Evolutionary conservation across 1,140 invertebrate species (phyloP).

Genomic region (Pachyrhynchus sulphureomaculatus): DNA sequence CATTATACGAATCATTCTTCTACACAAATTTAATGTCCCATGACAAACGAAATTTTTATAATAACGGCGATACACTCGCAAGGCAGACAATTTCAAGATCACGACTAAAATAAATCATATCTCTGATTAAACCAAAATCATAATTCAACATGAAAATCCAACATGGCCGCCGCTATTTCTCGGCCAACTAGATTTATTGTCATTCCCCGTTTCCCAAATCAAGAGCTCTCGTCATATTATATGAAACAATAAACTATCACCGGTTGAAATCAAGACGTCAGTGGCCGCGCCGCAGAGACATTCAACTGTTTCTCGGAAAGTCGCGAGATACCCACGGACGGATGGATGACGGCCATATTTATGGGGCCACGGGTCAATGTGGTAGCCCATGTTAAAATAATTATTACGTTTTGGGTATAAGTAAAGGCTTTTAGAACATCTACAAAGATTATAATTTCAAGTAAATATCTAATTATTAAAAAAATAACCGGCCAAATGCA

Average conservation of each 20-base stretch:
- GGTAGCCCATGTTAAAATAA: constrained; percentile 23
- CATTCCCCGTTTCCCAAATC: constrained; percentile 20
- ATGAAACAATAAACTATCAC: constrained; percentile 30
- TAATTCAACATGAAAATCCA: constrained; percentile 9
- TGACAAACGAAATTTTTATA: too few relatives aligned
- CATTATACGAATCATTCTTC: too few relatives aligned
- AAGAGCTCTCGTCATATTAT: constrained; percentile 19
- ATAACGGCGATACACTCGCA: too few relatives aligned
- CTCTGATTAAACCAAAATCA: constrained; percentile 10
- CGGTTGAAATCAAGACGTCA: constrained; percentile 26
- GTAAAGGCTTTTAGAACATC: too few relatives aligned
- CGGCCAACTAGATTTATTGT: constrained; percentile 21
- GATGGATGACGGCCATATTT: constrained; percentile 21
- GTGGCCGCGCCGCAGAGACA: constrained; percentile 1
- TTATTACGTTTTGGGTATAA: not conserved
- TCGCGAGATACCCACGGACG: constrained; percentile 23
- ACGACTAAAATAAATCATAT: constrained; percentile 1
- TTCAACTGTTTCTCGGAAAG: constrained; percentile 26
- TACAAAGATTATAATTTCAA: too few relatives aligned
- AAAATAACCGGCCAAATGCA: too few relatives aligned
- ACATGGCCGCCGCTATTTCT: constrained; percentile 15
- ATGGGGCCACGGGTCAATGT: constrained; percentile 20
- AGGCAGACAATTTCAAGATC: too few relatives aligned
- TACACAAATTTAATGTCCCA: too few relatives aligned
- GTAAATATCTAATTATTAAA: too few relatives aligned